Conservation (phyloP, 2,888 invertebrate species). For the Pandemis corylana region DNA sequence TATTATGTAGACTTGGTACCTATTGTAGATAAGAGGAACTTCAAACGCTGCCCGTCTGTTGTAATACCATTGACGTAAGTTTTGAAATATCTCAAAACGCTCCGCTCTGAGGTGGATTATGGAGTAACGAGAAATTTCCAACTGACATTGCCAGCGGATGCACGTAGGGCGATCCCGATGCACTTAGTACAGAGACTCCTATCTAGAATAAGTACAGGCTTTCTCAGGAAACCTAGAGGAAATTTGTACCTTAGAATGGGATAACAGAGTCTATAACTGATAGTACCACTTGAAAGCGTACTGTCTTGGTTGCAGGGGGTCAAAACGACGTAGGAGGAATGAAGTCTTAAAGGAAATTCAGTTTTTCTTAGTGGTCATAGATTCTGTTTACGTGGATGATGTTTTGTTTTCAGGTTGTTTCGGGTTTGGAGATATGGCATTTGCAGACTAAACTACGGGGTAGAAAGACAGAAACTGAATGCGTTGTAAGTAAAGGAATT, state of each 20-base stretch:
- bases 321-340: conserved; percentile 54
- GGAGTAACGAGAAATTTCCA: conserved; percentile 81
- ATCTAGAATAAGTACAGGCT: conserved; percentile 48
- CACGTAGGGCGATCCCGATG: conserved; percentile 80
- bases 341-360: conserved; percentile 44
- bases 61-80: conserved; percentile 9
- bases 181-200: conserved; percentile 70
- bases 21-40: neutral
- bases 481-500: conserved; percentile 73
- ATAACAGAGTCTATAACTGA: conserved; percentile 49
- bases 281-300: conserved; percentile 44
- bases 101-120: conserved; percentile 75
- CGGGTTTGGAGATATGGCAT: conserved; percentile 53
- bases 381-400: conserved; percentile 44
- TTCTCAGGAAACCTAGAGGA: conserved; percentile 47
- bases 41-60: neutral
- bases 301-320: conserved; percentile 45
- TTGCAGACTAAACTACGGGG: conserved; percentile 73
- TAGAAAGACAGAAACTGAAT: conserved; percentile 67
- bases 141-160: conserved; percentile 78
- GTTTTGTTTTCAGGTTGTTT: conserved; percentile 43
- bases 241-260: conserved; percentile 45
- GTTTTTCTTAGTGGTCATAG: conserved; percentile 42
- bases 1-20: too few relatives aligned
- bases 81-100: conserved; percentile 43